Base-by-base conservation (phyloP, 1,140 invertebrate genomes). In the Drosophila nebulosa region DNA sequence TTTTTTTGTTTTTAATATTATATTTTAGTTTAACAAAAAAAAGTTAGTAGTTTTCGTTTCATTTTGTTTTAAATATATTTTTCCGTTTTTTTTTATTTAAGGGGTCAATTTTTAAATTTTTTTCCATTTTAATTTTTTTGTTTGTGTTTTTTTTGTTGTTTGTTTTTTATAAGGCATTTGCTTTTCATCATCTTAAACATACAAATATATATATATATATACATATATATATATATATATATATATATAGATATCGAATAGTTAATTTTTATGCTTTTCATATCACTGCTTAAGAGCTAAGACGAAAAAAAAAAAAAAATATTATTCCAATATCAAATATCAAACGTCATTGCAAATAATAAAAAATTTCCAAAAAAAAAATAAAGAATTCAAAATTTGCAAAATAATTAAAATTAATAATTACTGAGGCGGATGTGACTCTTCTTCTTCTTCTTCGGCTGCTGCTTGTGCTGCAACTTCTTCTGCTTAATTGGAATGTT, bases 341-440 rank as follows among this genome's bases (percentile, higher is more conserved):
- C 81, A 86, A 86, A 86, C 62, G 70, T 86, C 83, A 69, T 84
- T 72, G 75, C 77, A 69, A 85, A 85, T 83, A 79, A 72, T 75
- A 75, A 46, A 51, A 42, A 22, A 18, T 35, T 52, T 62, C 30
- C 32, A 61, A 67, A 68, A 64, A 62, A 73, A 27, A 68, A 55
- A 60, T 27, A 52, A 35, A 74, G 26, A 75, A 66, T 39, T 66
- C 53, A 73, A 73, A 39, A 67, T 69, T 73, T 50, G 69, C 36
- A 67, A 42, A 68, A 36, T 68, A 86, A 83, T 86, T 88, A 81
- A 88, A 88, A 86, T 86, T 86, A 86, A 86, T 86, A 86, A 86
- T 86, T 86, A 86, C 83, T 86, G 83, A 83, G 86, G 83, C 83
- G 83, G 83, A 86, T 86, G 83, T 88, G 83, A 86, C 83, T 35